Base-by-base conservation (phyloP, 1,140 invertebrate species). In the Leptopilina boulardi region DNA sequence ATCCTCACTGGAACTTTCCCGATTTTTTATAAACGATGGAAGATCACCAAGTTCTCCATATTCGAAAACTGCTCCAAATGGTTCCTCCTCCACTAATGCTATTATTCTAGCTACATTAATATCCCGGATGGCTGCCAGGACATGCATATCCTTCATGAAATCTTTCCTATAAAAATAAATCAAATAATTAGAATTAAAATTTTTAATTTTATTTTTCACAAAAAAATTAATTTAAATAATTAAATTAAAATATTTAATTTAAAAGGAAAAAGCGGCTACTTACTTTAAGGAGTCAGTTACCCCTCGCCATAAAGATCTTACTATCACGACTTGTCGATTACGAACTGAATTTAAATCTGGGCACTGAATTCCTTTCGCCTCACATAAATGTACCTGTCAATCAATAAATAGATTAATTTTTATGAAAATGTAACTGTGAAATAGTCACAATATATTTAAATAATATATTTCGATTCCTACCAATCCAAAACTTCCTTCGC, bases 401-500 rank as follows among this genome's bases (percentile, higher is more conserved):
- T 83, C 76, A 81, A 75, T 56, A 77, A 51, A 0, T 5, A 51
- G 5, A 8, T 51, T 51, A 18, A 51, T n/a, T n/a, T n/a, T n/a
- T n/a, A n/a, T n/a, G n/a, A n/a, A n/a, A n/a, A n/a, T n/a, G n/a
- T n/a, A n/a, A n/a, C n/a, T n/a, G n/a, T n/a, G n/a, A n/a, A n/a
- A n/a, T n/a, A n/a, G n/a, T n/a, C n/a, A n/a, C n/a, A n/a, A n/a
- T n/a, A n/a, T n/a, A n/a, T n/a, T n/a, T n/a, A n/a, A n/a, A n/a
- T n/a, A n/a, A n/a, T n/a, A n/a, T n/a, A n/a, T 44, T 19, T 78
- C 47, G 70, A 78, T 75, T 21, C 92, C 93, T 90, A 97, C 96
- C 93, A 96, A 95, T 86, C 97, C 96, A 88, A 97, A 97, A 80
- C 95, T 94, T 77, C 96, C 96, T 90, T 97, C 96, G 73, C 96